phyloP scores from a whole-genome alignment of 2,797 vertebrate genomes.

The Neostethus bicornis region DNA sequence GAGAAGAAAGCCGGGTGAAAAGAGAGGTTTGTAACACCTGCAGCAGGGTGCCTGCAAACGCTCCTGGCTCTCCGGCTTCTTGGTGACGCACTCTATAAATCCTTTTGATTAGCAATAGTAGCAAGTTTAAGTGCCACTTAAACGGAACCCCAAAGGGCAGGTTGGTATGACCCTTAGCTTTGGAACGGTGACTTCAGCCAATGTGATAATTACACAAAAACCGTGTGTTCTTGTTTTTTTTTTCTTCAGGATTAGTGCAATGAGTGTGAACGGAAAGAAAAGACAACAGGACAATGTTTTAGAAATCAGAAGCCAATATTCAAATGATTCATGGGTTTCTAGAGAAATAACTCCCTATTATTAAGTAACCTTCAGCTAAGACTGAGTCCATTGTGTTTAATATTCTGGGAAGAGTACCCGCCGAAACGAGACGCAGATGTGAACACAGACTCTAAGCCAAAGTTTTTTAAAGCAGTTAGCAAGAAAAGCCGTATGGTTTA shows the following conservation, averaged over 20 bases:
- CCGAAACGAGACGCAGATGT: conserved; percentile 57
- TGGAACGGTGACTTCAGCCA: conserved; percentile 50
- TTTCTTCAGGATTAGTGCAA: conserved; percentile 32
- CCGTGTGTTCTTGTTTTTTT: conserved; percentile 53
- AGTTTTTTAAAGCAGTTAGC: conserved; percentile 16
- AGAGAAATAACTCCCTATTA: conserved; percentile 34
- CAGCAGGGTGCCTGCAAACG: conserved; percentile 61
- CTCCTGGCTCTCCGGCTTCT: conserved; percentile 42
- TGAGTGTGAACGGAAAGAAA: conserved; percentile 14
- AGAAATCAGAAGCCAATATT: conserved; percentile 29
- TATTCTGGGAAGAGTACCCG: conserved; percentile 34
- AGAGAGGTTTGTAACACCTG: conserved; percentile 68
- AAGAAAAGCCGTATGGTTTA: conserved; percentile 23
- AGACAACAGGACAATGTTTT: conserved; percentile 9
- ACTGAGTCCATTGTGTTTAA: conserved; percentile 25
- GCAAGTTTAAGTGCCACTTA: conserved; percentile 61
- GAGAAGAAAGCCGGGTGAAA: conserved; percentile 32
- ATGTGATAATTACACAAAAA: conserved; percentile 61
- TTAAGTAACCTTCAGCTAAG: conserved; percentile 28
- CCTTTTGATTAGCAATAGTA: conserved; percentile 72
- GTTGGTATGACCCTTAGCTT: conserved; percentile 54
- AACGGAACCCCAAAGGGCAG: conserved; percentile 59
- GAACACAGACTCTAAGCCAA: conserved; percentile 25
- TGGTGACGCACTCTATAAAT: conserved; percentile 73
- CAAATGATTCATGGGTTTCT: conserved; percentile 25